A percentile compares a stretch with the other conserved stretches of the same genome.
These are phyloP conservation scores for Acrocyrtus sp. DNA, from an alignment of 2,888 invertebrate species.

Conservation along the genomic window DNA sequence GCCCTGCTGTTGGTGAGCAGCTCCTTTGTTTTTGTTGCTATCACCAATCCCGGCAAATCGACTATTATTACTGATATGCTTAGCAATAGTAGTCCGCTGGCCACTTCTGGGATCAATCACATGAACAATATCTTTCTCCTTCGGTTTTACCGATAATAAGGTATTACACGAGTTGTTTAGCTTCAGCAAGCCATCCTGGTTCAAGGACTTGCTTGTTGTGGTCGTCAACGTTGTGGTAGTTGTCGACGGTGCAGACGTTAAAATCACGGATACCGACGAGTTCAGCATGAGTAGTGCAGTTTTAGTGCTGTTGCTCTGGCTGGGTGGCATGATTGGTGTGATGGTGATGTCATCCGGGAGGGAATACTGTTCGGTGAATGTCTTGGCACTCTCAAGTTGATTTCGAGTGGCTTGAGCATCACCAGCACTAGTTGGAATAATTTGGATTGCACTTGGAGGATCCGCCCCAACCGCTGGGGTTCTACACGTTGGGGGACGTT, in stretches of 20 bases:
- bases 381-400: constrained; percentile 60
- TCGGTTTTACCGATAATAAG: constrained; percentile 25
- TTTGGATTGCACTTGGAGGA: constrained; percentile 49
- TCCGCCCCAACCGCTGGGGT: constrained; percentile 58
- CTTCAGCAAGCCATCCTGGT: constrained; percentile 26
- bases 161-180: constrained; percentile 29
- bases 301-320: not conserved
- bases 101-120: constrained; percentile 60
- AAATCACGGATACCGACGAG: constrained; percentile 41
- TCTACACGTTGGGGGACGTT: constrained; percentile 46
- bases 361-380: constrained; percentile 63
- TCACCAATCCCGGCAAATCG: constrained; percentile 18
- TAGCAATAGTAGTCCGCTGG: constrained; percentile 60
- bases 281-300: constrained; percentile 43
- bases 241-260: constrained; percentile 36
- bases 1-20: not conserved
- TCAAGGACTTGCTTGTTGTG: constrained; percentile 16
- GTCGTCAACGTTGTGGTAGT: constrained; percentile 14
- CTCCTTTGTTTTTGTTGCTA: constrained; percentile 14
- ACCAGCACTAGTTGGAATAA: constrained; percentile 22
- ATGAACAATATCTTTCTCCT: constrained; percentile 61
- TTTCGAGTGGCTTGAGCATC: constrained; percentile 49
- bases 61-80: constrained; percentile 61
- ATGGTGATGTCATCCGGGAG: constrained; percentile 63
- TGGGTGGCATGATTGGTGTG: constrained; percentile 57